Conservation (phyloP, 2,797 vertebrate genomes). For the Coreius guichenoti region DNA sequence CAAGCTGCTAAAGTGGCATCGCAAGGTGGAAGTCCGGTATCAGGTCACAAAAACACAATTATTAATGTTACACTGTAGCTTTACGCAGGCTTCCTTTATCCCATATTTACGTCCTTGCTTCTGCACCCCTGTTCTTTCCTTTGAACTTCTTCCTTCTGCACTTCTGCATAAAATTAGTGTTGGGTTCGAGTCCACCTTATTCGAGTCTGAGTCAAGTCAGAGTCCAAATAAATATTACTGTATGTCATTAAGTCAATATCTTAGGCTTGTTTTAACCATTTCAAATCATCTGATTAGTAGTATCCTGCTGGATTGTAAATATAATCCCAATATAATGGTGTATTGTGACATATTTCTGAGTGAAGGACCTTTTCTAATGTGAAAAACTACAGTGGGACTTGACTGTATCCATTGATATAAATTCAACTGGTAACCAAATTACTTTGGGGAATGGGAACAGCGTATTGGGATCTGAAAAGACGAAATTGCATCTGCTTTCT, state of each 20-base stretch:
- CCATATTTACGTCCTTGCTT: not conserved
- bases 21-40: not conserved
- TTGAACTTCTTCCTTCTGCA: not conserved
- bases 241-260: not conserved
- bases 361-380: not conserved
- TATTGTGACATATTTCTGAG: too few relatives aligned
- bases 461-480: not conserved
- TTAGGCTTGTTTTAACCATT: not conserved
- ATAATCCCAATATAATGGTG: not conserved
- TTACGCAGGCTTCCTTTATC: not conserved
- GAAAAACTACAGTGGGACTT: not conserved
- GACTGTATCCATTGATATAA: not conserved
- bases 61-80: not conserved
- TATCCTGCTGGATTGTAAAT: not conserved
- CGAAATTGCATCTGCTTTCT: not conserved
- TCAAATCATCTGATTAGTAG: not conserved
- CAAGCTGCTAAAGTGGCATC: not conserved
- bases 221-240: not conserved
- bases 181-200: too few relatives aligned
- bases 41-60: constrained; percentile 13
- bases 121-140: not conserved
- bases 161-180: not conserved
- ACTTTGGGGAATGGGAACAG: not conserved
- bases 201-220: not conserved
- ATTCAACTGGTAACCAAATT: not conserved